phyloP scores from a whole-genome alignment of 2,113 vertebrate genomes.

The Corythaeola cristata region DNA sequence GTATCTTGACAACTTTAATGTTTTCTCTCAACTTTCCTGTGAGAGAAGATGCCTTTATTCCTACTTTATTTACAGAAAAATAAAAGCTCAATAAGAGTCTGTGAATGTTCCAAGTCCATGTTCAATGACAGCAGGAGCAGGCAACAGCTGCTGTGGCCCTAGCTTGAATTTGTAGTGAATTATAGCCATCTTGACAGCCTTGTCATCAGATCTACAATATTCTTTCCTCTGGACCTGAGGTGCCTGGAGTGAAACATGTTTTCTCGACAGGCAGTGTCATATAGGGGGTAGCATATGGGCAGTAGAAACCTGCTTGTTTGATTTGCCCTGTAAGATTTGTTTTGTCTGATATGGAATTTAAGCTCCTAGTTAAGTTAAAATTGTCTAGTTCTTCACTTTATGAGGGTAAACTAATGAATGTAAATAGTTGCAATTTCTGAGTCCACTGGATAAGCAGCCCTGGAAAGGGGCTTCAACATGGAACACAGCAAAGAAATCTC shows the following conservation, averaged over 20 bases:
- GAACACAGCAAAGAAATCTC: neutral
- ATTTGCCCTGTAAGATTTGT: neutral
- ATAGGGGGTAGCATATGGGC: neutral
- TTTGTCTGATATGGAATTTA: neutral
- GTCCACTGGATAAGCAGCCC: neutral
- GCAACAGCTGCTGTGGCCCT: neutral
- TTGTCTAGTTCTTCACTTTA: neutral
- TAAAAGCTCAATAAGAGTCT: neutral
- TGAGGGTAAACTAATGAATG: neutral
- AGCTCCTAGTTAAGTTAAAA: neutral
- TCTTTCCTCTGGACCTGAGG: neutral
- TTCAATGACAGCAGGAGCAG: neutral
- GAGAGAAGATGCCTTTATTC: neutral
- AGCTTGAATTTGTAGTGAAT: neutral
- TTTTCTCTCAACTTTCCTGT: neutral
- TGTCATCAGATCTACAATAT: neutral
- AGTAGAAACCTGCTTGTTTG: neutral
- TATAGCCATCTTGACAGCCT: neutral
- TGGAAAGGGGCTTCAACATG: neutral
- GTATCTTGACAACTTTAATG: neutral
- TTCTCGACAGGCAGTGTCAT: neutral
- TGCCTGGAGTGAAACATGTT: neutral
- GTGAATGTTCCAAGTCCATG: neutral
- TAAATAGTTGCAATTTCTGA: neutral
- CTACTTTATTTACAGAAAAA: neutral